Base-by-base conservation (phyloP, 2,797 vertebrate species). In the Karalla daura region DNA sequence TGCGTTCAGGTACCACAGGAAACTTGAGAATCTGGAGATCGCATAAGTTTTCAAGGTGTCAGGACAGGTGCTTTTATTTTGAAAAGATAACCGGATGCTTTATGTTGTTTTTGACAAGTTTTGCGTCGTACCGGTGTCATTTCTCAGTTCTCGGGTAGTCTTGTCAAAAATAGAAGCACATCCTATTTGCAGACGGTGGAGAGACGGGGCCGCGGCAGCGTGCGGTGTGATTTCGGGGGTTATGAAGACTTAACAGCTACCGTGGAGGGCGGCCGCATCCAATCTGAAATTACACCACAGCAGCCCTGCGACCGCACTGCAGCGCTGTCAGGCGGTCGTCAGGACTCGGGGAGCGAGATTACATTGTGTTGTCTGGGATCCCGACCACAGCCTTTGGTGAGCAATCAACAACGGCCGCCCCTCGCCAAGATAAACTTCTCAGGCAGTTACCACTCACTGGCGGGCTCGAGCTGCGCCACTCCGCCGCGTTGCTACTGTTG, bases 351-450 rank as follows among this genome's bases (percentile, higher is more conserved):
- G 60, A 73, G 73, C 49, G 15, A 64, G 53, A 69, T 77, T 76
- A 78, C 70, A 76, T 68, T 73, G 66, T 81, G 80, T 67, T 81
- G 79, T 81, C 63, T 83, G 70, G 75, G 76, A 79, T 63, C 75
- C 53, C 47, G 35, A 79, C 82, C 87, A 66, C 82, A 82, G 63
- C 52, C 70, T 80, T 75, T 74, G 37, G 69, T 63, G 61, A 87
- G 78, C 76, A 85, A 87, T 86, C 82, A 85, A 87, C 82, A 80
- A 74, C 40, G 41, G 52, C 51, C 3, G 36, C 47, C 63, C 32
- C 70, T 49, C 23, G 68, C 83, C 85, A 85, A 84, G 70, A 86
- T 73, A 84, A 86, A 88, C 85, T 68, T 79, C 69, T 61, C 85
- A 80, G 75, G 41, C 70, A 44, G 67, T 68, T 67, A 70, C 68